Conservation (phyloP, 2,888 invertebrate genomes). For the Geophilus truncorum region DNA sequence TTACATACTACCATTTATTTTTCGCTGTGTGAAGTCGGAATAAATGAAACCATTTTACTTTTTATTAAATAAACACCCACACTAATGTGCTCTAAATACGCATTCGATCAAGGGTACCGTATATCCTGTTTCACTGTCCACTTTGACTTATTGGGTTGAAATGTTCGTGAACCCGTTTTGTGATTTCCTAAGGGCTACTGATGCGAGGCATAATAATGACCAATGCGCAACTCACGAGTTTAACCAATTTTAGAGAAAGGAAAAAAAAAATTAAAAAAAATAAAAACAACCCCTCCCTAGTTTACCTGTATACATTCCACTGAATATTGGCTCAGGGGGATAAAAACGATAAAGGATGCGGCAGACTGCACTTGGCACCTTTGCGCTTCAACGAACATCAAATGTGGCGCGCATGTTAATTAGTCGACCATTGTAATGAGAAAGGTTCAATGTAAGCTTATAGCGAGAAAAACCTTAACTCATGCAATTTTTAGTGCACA, state of each 20-base stretch:
- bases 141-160: background rate
- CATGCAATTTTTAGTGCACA: background rate
- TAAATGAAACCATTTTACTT: background rate
- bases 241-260: background rate
- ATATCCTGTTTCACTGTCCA: background rate
- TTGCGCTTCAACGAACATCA: background rate
- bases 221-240: background rate
- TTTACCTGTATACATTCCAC: background rate
- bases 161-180: background rate
- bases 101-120: background rate
- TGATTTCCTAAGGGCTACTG: background rate
- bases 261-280: background rate
- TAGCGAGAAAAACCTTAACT: background rate
- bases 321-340: background rate
- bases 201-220: slow-evolving; percentile 5
- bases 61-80: background rate
- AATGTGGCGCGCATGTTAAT: slow-evolving; percentile 16
- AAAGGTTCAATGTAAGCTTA: background rate
- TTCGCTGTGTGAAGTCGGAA: background rate
- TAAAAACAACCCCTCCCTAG: slow-evolving; percentile 5
- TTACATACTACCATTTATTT: background rate
- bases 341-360: background rate
- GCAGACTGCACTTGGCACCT: slow-evolving; percentile 5
- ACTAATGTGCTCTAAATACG: background rate
- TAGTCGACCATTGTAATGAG: background rate